Conservation (phyloP, 2,797 vertebrate species). For the Acanthiza pusilla region DNA sequence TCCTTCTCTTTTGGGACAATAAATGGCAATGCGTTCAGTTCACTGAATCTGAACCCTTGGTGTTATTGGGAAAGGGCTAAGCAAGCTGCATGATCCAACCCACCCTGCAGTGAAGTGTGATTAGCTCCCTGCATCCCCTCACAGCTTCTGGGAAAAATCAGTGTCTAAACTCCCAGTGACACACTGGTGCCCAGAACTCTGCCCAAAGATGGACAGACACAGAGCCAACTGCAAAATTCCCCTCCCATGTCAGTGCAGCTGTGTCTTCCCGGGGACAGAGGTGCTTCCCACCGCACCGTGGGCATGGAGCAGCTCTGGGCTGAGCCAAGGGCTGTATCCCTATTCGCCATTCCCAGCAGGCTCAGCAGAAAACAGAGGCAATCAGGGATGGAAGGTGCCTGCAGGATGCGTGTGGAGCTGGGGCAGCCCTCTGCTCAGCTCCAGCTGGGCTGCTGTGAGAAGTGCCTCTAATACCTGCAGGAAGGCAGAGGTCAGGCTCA, state of each 20-base stretch:
- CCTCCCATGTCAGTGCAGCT: not conserved
- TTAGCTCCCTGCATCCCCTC: not conserved
- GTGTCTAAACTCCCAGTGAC: not conserved
- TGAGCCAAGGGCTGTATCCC: not conserved
- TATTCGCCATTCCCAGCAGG: not conserved
- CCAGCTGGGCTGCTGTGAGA: not conserved
- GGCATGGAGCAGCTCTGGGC: not conserved
- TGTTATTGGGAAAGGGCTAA: not conserved
- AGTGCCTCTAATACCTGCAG: no score
- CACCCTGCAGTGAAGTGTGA: not conserved
- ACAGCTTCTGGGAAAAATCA: not conserved
- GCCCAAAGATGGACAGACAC: not conserved
- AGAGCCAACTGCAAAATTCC: not conserved
- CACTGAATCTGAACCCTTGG: not conserved
- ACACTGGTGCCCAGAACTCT: not conserved
- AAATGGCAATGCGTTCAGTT: not conserved
- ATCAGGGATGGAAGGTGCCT: not conserved
- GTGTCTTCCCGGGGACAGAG: not conserved
- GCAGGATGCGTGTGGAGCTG: not conserved
- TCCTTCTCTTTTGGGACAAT: not conserved
- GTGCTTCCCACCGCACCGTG: not conserved
- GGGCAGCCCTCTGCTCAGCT: not conserved
- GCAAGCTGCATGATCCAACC: not conserved
- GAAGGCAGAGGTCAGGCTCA: no score
- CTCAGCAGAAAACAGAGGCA: not conserved